These are phyloP conservation scores for Calliopsis andreniformis DNA, from an alignment of 1,140 invertebrate species.

Conservation along the genomic window DNA sequence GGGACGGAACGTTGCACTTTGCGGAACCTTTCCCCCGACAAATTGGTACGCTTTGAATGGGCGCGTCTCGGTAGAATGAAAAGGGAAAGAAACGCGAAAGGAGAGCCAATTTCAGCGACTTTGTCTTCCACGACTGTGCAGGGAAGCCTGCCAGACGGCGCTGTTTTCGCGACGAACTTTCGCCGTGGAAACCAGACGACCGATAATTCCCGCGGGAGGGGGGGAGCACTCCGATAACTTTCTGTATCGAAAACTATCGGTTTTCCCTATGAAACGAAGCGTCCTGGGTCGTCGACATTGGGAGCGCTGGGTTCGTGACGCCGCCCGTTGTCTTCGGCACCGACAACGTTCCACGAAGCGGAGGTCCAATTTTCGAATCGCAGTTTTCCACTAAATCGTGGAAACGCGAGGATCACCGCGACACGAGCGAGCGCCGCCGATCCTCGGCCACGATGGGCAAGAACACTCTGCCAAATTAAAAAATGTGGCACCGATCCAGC, in stretches of 20 bases:
- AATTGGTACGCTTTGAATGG: neutral
- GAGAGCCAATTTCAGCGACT: neutral
- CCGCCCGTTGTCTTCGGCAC: no score
- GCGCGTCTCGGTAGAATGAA: no score
- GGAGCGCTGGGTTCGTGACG: slow-evolving; percentile 7
- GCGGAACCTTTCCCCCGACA: neutral
- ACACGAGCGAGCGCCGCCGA: slow-evolving; percentile 37
- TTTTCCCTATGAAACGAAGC: neutral
- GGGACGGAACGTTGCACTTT: neutral
- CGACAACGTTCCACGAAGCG: no score
- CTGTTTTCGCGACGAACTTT: neutral
- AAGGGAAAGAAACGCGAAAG: neutral
- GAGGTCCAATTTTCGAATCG: slow-evolving; percentile 18
- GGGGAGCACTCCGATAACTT: neutral
- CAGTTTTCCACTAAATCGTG: slow-evolving; percentile 20
- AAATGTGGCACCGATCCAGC: slow-evolving; percentile 63
- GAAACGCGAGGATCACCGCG: neutral
- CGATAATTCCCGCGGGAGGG: neutral
- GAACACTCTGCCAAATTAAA: slow-evolving; percentile 66
- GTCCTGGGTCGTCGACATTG: neutral
- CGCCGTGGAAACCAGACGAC: neutral
- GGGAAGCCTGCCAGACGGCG: neutral
- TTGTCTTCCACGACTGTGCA: neutral
- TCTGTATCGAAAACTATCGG: neutral
- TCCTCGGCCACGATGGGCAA: slow-evolving; percentile 50